A percentile compares a stretch with the other conserved stretches of the same genome.
Conservation (phyloP, 2,888 invertebrate species). For the Sipha maydis region DNA sequence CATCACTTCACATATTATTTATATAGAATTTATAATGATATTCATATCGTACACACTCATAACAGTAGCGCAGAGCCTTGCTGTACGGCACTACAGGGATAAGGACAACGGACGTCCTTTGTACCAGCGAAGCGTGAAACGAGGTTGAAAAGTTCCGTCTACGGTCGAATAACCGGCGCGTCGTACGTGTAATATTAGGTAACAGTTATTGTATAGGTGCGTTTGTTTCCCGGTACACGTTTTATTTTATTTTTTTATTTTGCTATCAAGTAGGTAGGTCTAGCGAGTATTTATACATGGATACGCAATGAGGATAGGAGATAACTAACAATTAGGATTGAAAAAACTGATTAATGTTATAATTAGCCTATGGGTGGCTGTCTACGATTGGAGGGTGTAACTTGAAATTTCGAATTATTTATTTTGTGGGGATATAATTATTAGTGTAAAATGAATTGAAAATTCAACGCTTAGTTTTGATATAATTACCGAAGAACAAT, state of each 20-base stretch:
- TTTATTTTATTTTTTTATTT: background rate
- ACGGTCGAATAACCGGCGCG: slow-evolving; percentile 31
- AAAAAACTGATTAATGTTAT: background rate
- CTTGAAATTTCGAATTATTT: background rate
- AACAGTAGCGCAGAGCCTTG: background rate
- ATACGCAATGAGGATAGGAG: background rate
- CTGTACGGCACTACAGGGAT: background rate
- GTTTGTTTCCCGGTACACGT: slow-evolving; percentile 6
- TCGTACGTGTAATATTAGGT: background rate
- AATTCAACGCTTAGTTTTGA: too few relatives aligned
- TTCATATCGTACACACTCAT: too few relatives aligned
- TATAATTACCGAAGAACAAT: too few relatives aligned
- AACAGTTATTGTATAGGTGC: background rate
- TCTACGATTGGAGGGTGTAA: background rate
- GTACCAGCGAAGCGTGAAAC: slow-evolving; percentile 42
- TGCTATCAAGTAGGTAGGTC: background rate
- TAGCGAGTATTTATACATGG: background rate
- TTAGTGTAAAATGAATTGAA: too few relatives aligned
- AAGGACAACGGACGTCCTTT: slow-evolving; percentile 45
- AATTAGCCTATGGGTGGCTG: background rate
- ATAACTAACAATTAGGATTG: background rate
- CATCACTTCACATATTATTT: too few relatives aligned
- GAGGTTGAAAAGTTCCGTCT: slow-evolving; percentile 37
- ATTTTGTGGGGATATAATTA: too few relatives aligned
- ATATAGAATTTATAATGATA: background rate